These are phyloP conservation scores for Nomada fucata DNA, from an alignment of 2,888 invertebrate genomes.

Conservation along the genomic window DNA sequence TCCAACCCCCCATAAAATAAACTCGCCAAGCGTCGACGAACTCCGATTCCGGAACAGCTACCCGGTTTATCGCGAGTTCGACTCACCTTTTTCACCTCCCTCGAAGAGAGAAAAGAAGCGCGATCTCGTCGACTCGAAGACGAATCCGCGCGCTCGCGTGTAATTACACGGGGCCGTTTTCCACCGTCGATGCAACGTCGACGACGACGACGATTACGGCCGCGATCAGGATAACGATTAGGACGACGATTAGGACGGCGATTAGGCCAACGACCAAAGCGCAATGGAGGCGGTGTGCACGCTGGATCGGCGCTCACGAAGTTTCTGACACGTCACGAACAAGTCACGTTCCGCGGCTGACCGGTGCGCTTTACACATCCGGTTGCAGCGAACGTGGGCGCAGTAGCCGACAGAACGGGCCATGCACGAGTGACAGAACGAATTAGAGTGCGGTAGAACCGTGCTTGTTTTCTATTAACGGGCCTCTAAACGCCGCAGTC, in stretches of 20 bases:
- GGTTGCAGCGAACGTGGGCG: constrained; percentile 70
- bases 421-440: constrained; percentile 55
- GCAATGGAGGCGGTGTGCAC: constrained; percentile 38
- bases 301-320: constrained; percentile 48
- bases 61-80: background rate
- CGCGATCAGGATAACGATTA: too few species aligned
- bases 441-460: constrained; percentile 55
- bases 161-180: constrained; percentile 27
- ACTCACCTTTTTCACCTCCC: background rate
- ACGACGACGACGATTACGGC: constrained; percentile 9
- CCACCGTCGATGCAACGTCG: background rate
- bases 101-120: background rate
- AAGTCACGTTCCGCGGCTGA: constrained; percentile 66
- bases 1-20: too few species aligned
- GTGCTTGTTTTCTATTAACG: constrained; percentile 58
- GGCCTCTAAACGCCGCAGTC: constrained; percentile 39
- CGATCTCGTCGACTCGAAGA: background rate
- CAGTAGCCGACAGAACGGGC: constrained; percentile 49
- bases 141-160: background rate
- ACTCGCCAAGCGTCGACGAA: too few species aligned
- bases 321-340: constrained; percentile 66
- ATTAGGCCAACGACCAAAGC: background rate
- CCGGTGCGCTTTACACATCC: constrained; percentile 67
- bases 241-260: too few species aligned
- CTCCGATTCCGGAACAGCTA: too few species aligned